These are phyloP conservation scores for Scomber colias DNA, from an alignment of 2,113 vertebrate genomes.

Conservation along the genomic window DNA sequence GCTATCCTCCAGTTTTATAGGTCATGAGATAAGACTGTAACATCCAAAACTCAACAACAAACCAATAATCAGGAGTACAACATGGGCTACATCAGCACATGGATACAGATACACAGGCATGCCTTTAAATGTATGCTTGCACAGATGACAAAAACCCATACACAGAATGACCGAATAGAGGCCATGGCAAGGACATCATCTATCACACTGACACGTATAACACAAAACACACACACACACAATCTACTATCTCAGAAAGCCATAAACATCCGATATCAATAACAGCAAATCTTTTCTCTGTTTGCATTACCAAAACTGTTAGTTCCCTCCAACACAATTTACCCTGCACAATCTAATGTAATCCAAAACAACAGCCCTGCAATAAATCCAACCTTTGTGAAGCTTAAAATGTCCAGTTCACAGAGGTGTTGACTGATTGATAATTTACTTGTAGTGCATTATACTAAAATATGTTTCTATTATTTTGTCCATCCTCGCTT, in stretches of 20 bases:
- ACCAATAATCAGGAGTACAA: conserved; percentile 31
- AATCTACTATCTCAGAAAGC: conserved; percentile 34
- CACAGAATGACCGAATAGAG: conserved; percentile 49
- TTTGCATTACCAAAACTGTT: conserved; percentile 49
- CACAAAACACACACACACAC: conserved; percentile 21
- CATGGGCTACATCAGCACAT: conserved; percentile 15
- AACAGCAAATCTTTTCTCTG: conserved; percentile 49
- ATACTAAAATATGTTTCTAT: background rate
- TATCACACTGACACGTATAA: conserved; percentile 55
- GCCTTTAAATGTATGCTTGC: conserved; percentile 46
- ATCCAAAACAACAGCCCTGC: background rate
- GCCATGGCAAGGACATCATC: conserved; percentile 62
- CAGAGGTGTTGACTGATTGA: background rate
- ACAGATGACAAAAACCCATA: conserved; percentile 37
- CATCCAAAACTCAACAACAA: conserved; percentile 30
- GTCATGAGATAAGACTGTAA: conserved; percentile 35
- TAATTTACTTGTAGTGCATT: background rate
- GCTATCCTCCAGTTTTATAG: background rate
- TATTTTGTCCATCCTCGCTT: background rate
- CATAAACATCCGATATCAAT: conserved; percentile 60
- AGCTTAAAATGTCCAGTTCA: background rate
- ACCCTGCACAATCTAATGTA: background rate
- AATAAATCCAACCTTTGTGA: background rate
- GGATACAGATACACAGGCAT: background rate
- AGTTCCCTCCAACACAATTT: background rate